Evolutionary conservation across 2,888 invertebrate species (phyloP), one percentile per base, ranked within the genome.

Genomic region (Tetragnatha montana): DNA sequence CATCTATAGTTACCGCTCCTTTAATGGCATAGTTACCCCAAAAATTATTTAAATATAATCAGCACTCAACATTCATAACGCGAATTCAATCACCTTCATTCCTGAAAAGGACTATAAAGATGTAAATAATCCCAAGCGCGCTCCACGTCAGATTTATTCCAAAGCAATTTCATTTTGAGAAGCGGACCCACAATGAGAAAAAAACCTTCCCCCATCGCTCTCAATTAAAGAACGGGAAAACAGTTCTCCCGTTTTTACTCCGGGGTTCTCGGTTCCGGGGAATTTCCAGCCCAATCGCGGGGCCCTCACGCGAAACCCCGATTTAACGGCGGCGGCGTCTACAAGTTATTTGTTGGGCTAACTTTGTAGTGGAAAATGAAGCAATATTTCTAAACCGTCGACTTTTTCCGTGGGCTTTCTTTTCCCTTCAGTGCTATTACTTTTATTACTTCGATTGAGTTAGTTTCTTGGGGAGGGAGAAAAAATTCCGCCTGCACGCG

Each of bases 251-350:
- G 50, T 84, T 78, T n/a, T n/a, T 35, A 71, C 71, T 73, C 74
- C 60, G n/a, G 74, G 50, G 78, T 85, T 71, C 70, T 79, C 80
- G 47, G 73, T 35, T 60, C 70, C 3, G 74, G 70, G n/a, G 73
- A 74, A 47, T 71, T 82, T 81, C 70, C 60, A 14, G 35, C 81
- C 35, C 19, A 88, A 71, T 88, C 70, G 70, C 8, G n/a, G n/a
- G n/a, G 35, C 49, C 19, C 35, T 70, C 87, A 88, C 87, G 87
- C 87, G 17, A 88, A 82, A 51, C 71, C 49, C 82, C 75, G 82
- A 88, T 88, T 82, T 88, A 78, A 88, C 81, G 70, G 47, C 17
- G 21, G 22, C 51, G 19, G 69, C 76, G 82, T 88, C 82, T 82
- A 82, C 87, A 88, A 82, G 82, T 88, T 81, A 88, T 82, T 60